Base-by-base conservation (phyloP, 2,113 vertebrate genomes). In the Alethe diademata region DNA sequence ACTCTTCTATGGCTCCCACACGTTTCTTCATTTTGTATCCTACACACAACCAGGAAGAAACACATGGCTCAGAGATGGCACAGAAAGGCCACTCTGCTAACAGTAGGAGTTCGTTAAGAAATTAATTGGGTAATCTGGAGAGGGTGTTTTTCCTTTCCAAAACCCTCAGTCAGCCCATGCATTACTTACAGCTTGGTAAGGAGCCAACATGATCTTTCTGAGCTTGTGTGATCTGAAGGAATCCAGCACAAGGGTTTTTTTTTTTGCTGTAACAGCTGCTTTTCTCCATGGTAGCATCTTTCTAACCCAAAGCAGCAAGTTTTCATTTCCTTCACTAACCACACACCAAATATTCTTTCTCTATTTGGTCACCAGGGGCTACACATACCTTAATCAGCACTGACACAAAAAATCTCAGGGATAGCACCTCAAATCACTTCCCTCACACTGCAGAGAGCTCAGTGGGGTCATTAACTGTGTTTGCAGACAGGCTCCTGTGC, bases 11-110 rank as follows among this genome's bases (percentile, higher is more conserved):
- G 22, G 99, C 99, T 28, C 99, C 99, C 2, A 99, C 99, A 35
- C 99, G 98, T 95, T 99, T 99, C 88, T 99, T 99, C 99, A 99
- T 99, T 96, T 99, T 99, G 97, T 99, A 99, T 8, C 99, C 99
- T 99, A 72, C 51, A 92, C 86, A 43, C 8, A 61, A 57, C 47
- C 82, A 66, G 36, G 47, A 74, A 92, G 60, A 92, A 91, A 84
- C 65, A 54, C 0, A 2, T 4, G 1, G 50, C 38, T 87, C 66
- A 78, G 90, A 78, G 33, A 86, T 6, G 0, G 4, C 67, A 66
- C 42, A 18, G 58, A 72, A 75, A 71, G 50, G 62, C 48, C 38
- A 8, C 65, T 69, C 53, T 50, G 85, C 75, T 54, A 79, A 71
- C 14, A 60, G 84, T 3, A 71, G 19, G 70, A 62, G 25, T 19